Evolutionary conservation across 2,113 vertebrate species (phyloP), one percentile per base, ranked within the genome.

Genomic region (Melospiza melodia): DNA sequence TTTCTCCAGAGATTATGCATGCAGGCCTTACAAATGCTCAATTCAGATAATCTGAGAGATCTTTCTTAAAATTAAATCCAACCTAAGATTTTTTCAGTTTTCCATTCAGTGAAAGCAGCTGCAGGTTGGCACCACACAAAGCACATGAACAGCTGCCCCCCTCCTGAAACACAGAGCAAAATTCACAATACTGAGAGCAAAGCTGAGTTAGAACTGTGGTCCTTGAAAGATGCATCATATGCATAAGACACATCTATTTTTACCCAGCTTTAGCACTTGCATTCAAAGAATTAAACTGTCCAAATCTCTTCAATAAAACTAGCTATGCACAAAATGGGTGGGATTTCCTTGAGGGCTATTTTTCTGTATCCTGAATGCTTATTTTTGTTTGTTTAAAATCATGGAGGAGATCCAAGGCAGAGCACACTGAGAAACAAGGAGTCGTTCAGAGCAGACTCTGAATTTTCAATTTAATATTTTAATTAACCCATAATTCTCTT

Each of bases 61-160:
- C 17, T 21, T 37, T n/a, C 17, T 21, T 37, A 25, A 69, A 62
- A 69, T 31, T 8, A 78, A 67, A 82, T 13, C 17, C 1, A 3
- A 46, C 7, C 9, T 1, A 49, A 55, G 9, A 23, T 52, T n/a
- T n/a, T 46, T 35, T 28, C 44, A 65, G 18, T 30, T 72, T 76
- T 33, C 20, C 15, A 8, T 12, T 31, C 30, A 27, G 15, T 1
- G 10, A 48, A 44, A 33, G 41, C 58, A 76, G 80, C 44, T 3
- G 7, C 37, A 55, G 74, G 43, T 33, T 12, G 5, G 58, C 18
- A 20, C 20, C 23, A 6, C 4, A 23, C 0, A 0, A 48, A 80
- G 54, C 33, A 72, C 19, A 37, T 2, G 0, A 20, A 46, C 39
- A 65, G 20, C 49, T 41, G 27, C 31, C 4, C 28, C 7, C 15